Percentiles rank a stretch among this genome's conserved stretches.
Evolutionary conservation across 1,140 invertebrate species (phyloP).

Genomic region (Drosophila sulfurigaster): DNA sequence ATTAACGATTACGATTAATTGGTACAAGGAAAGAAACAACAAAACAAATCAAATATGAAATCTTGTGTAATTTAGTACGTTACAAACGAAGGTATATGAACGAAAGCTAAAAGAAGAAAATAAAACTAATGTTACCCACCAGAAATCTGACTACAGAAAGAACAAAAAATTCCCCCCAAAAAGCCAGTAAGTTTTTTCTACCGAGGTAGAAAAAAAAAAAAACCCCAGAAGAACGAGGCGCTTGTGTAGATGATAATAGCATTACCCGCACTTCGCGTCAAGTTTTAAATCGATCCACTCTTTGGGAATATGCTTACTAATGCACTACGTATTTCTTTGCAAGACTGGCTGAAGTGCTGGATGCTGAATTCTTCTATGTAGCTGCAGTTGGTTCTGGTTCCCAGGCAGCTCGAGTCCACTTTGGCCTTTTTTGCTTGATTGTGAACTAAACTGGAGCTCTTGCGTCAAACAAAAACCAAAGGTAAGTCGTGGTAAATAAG

Average conservation of each 20-base stretch:
- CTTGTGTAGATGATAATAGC: slow-evolving; percentile 42
- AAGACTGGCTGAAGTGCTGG: slow-evolving; percentile 72
- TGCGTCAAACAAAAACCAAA: slow-evolving; percentile 20
- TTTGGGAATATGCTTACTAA: slow-evolving; percentile 61
- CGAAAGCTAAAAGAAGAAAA: slow-evolving; percentile 45
- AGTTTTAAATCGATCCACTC: slow-evolving; percentile 25
- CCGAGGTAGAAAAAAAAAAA: slow-evolving; percentile 22
- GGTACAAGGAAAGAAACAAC: slow-evolving; percentile 50
- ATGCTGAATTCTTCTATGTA: slow-evolving; percentile 32
- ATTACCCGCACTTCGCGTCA: slow-evolving; percentile 30
- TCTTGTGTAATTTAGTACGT: slow-evolving; percentile 67
- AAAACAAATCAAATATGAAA: slow-evolving; percentile 37
- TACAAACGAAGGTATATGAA: slow-evolving; percentile 41
- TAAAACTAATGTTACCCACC: slow-evolving; percentile 77
- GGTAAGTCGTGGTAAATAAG: slow-evolving; percentile 44
- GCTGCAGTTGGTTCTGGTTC: slow-evolving; percentile 19
- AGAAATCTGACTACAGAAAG: slow-evolving; percentile 51
- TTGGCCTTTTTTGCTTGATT: slow-evolving; percentile 31
- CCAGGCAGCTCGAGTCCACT: slow-evolving; percentile 33
- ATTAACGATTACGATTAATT: slow-evolving; percentile 25
- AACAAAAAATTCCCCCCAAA: slow-evolving; percentile 11
- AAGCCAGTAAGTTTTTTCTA: slow-evolving; percentile 12
- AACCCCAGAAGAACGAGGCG: slow-evolving; percentile 19
- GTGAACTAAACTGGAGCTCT: slow-evolving; percentile 25
- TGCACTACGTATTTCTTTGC: slow-evolving; percentile 79